Base-by-base conservation (phyloP, 2,113 vertebrate genomes). In the Equus quagga region DNA sequence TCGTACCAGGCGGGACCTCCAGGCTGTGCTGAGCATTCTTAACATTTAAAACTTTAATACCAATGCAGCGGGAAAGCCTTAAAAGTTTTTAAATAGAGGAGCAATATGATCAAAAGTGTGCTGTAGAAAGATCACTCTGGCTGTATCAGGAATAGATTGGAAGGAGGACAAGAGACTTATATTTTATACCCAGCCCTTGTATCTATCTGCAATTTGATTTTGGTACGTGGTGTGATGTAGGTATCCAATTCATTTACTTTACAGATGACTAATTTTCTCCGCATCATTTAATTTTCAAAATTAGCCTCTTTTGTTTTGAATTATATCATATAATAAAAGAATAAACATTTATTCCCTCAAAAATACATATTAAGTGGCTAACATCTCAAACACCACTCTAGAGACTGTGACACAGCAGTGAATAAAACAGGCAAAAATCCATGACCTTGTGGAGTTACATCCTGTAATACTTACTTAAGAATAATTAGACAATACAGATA, bases 1-100 rank as follows among this genome's bases (percentile, higher is more conserved):
- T 28, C 6, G 2, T 5, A 0, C 69, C 58, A 0, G 0, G 5
- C 26, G 5, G 56, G n/a, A 4, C 46, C 62, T 54, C 24, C 8
- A n/a, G 14, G 91, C 36, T 14, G 6, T 10, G 76, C 41, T 31
- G n/a, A n/a, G 8, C 6, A 10, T 18, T 33, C n/a, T 31, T 31
- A 33, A 9, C n/a, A 62, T 73, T 31, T 64, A 11, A 44, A 69
- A 33, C 36, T 72, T 31, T 60, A 10, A 41, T 17, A 19, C 12
- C 60, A 33, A 12, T 10, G 49, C 46, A 76, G 44, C 2, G 26
- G 41, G 15, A 60, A 85, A 73, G 58, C 15, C 24, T 41, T 36
- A 33, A 44, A 79, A 12, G 31, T 36, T 44, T 54, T 67, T 69
- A 75, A 82, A 54, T 2, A 67, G 23, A 93, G 14, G 60, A 36